Percentiles rank a stretch among this genome's conserved stretches.
phyloP scores from a whole-genome alignment of 2,888 invertebrate species.

The Trachelus troglodyta region DNA sequence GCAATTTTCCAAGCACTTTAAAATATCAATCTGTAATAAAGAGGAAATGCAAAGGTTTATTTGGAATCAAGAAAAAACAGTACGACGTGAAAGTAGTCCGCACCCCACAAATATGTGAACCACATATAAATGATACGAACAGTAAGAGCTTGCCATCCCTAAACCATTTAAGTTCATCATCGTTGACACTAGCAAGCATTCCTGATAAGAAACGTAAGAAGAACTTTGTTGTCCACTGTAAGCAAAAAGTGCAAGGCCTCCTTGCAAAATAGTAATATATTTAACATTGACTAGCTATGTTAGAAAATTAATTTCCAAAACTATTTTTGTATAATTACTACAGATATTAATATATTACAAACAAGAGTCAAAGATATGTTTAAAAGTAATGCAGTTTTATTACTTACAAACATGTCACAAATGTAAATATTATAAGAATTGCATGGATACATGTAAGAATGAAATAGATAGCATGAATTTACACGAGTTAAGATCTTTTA shows the following conservation, averaged over 20 bases:
- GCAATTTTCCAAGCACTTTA: neutral
- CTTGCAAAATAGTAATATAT: constrained; percentile 36
- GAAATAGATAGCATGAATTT: neutral
- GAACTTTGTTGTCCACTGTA: constrained; percentile 38
- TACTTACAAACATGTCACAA: neutral
- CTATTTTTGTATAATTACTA: neutral
- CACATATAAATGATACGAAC: constrained; percentile 27
- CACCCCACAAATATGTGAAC: neutral
- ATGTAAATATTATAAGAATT: neutral
- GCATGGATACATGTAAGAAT: neutral
- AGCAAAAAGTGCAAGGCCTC: constrained; percentile 42
- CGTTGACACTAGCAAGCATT: constrained; percentile 20
- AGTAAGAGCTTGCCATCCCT: constrained; percentile 41
- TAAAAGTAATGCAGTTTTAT: neutral
- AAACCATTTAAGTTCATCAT: constrained; percentile 25
- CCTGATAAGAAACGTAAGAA: constrained; percentile 33
- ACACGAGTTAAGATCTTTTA: neutral
- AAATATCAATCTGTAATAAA: neutral
- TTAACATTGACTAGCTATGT: neutral
- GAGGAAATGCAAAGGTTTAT: neutral
- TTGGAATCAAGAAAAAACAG: neutral
- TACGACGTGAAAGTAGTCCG: neutral
- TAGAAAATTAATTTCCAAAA: neutral
- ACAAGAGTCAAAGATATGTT: neutral
- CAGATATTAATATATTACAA: neutral